A percentile compares a stretch with the other conserved stretches of the same genome.
Conservation (phyloP, 1,140 invertebrate genomes). For the Drosophila quadrilineata region DNA sequence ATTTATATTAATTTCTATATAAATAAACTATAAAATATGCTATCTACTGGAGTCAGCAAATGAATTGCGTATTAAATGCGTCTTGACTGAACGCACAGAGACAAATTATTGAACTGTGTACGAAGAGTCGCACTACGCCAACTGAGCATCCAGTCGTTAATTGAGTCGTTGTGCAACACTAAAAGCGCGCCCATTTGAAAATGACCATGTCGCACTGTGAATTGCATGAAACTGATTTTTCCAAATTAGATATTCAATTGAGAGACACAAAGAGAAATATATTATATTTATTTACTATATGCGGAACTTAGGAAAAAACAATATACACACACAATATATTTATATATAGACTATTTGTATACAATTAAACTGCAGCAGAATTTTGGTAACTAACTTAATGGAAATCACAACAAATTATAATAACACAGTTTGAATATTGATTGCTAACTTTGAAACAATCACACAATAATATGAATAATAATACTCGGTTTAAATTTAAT, state of each 20-base stretch:
- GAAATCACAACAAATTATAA: conserved; percentile 70
- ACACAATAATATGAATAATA: conserved; percentile 12
- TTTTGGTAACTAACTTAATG: conserved; percentile 46
- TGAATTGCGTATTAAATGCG: neutral
- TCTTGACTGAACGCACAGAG: conserved; percentile 8
- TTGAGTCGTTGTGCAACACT: conserved; percentile 40
- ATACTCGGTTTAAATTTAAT: conserved; percentile 23
- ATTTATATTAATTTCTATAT: neutral
- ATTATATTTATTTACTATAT: conserved; percentile 41
- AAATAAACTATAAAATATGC: neutral
- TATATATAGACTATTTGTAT: conserved; percentile 10
- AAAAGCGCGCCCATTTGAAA: conserved; percentile 39
- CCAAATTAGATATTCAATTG: neutral
- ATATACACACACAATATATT: conserved; percentile 27
- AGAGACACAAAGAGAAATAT: conserved; percentile 34
- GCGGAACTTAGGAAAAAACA: conserved; percentile 32
- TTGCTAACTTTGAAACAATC: conserved; percentile 40
- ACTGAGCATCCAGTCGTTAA: conserved; percentile 11
- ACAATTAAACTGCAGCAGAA: conserved; percentile 39
- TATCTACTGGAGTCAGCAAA: neutral
- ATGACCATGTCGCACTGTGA: neutral
- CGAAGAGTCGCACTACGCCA: conserved; percentile 28
- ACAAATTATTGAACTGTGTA: conserved; percentile 8
- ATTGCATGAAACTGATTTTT: neutral
- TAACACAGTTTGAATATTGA: conserved; percentile 55